A percentile compares a stretch with the other conserved stretches of the same genome.
Evolutionary conservation across 2,797 vertebrate species (phyloP).

Genomic region (Loriculus beryllinus): DNA sequence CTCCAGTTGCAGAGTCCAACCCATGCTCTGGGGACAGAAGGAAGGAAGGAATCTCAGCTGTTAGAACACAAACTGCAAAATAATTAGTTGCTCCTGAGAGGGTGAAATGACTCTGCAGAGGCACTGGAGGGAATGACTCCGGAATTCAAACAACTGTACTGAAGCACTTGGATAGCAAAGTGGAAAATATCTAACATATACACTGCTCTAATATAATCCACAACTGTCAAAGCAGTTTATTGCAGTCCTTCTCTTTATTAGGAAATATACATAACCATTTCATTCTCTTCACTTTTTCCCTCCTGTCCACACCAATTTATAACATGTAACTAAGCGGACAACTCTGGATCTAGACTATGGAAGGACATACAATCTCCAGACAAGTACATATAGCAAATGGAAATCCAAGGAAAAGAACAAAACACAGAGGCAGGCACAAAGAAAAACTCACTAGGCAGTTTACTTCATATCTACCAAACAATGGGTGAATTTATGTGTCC

Average conservation of each 20-base stretch:
- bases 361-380: background rate
- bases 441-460: background rate
- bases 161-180: background rate
- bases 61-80: slow-evolving; percentile 26
- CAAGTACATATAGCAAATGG: background rate
- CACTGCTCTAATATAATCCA: background rate
- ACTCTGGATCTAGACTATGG: background rate
- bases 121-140: background rate
- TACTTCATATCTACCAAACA: background rate
- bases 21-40: background rate
- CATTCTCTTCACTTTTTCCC: background rate
- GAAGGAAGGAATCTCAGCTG: slow-evolving; percentile 30
- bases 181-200: slow-evolving; percentile 1
- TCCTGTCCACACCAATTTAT: background rate
- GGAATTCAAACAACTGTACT: slow-evolving; percentile 35
- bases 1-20: background rate
- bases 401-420: background rate
- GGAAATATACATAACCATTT: background rate
- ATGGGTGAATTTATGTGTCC: background rate
- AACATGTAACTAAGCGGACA: background rate
- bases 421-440: background rate
- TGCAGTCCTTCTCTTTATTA: background rate
- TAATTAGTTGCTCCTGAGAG: background rate
- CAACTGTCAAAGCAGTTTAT: background rate
- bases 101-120: background rate